A percentile compares a stretch with the other conserved stretches of the same genome.
These are phyloP conservation scores for Lamellibrachia columna DNA, from an alignment of 2,888 invertebrate genomes.

Conservation along the genomic window DNA sequence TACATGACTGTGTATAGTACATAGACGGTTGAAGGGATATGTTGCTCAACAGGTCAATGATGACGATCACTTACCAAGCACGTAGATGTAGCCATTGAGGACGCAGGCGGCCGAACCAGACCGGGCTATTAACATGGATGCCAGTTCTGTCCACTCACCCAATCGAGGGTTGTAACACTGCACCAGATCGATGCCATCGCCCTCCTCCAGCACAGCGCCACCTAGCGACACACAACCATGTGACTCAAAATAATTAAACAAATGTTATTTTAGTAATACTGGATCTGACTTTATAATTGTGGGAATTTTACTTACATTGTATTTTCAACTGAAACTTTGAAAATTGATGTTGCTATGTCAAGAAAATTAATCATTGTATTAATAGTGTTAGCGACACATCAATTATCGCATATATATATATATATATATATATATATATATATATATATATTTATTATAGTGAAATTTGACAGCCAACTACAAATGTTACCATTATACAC, in stretches of 20 bases:
- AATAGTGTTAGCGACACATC: neutral
- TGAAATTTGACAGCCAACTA: neutral
- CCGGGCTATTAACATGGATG: constrained; percentile 68
- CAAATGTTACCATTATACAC: neutral
- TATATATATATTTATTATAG: neutral
- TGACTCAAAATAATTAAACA: too few species aligned
- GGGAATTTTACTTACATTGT: neutral
- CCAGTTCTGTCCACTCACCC: constrained; percentile 67
- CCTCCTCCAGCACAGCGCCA: constrained; percentile 69
- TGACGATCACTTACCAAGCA: constrained; percentile 64
- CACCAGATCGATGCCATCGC: constrained; percentile 68
- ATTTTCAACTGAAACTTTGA: neutral
- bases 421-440: neutral
- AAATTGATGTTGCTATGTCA: neutral
- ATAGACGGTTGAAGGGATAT: too few species aligned
- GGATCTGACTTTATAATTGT: neutral
- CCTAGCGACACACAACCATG: constrained; percentile 52
- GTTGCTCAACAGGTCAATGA: neutral
- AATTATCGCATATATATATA: neutral
- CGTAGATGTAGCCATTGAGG: constrained; percentile 67
- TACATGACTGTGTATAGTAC: neutral
- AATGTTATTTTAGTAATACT: neutral
- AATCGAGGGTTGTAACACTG: constrained; percentile 66
- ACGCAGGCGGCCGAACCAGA: constrained; percentile 69
- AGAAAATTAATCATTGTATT: neutral